Percentiles rank a stretch among this genome's conserved stretches.
phyloP scores from a whole-genome alignment of 2,797 vertebrate genomes.

The Gobionotothen gibberifrons region DNA sequence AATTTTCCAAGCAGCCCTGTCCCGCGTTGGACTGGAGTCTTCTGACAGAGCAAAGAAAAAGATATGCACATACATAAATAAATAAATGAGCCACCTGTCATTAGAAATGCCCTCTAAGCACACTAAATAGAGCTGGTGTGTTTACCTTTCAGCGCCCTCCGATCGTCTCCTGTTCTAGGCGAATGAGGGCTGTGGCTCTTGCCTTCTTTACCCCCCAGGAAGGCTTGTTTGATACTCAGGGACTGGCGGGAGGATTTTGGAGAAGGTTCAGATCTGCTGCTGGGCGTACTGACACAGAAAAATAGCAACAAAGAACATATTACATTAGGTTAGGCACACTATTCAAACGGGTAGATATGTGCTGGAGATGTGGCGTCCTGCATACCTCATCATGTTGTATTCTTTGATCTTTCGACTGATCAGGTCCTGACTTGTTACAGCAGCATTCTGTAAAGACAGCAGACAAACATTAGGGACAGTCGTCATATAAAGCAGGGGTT shows the following conservation, averaged over 20 bases:
- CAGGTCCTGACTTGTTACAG: slow-evolving; percentile 93
- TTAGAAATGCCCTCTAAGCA: neutral
- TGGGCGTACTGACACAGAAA: slow-evolving; percentile 80
- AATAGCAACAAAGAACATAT: slow-evolving; percentile 21
- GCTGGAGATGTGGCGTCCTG: neutral
- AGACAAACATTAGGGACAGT: neutral
- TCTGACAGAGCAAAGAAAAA: slow-evolving; percentile 78
- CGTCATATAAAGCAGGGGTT: neutral
- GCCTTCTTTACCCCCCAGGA: slow-evolving; percentile 89
- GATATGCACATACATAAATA: slow-evolving; percentile 5
- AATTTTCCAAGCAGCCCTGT: slow-evolving; percentile 92
- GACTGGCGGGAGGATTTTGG: slow-evolving; percentile 91
- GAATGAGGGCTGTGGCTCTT: slow-evolving; percentile 90
- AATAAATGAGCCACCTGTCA: slow-evolving; percentile 7
- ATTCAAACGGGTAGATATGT: neutral
- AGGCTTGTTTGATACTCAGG: slow-evolving; percentile 91
- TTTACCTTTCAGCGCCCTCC: slow-evolving; percentile 89
- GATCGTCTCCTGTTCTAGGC: slow-evolving; percentile 90
- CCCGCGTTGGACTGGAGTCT: slow-evolving; percentile 96
- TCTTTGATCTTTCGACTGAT: slow-evolving; percentile 97
- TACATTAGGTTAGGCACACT: neutral
- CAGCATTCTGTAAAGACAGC: slow-evolving; percentile 85
- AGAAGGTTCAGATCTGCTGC: slow-evolving; percentile 91
- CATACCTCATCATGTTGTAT: slow-evolving; percentile 96
- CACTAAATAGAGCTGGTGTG: neutral